Evolutionary conservation across 2,888 invertebrate species (phyloP).

Genomic region (Isoperla grammatica): DNA sequence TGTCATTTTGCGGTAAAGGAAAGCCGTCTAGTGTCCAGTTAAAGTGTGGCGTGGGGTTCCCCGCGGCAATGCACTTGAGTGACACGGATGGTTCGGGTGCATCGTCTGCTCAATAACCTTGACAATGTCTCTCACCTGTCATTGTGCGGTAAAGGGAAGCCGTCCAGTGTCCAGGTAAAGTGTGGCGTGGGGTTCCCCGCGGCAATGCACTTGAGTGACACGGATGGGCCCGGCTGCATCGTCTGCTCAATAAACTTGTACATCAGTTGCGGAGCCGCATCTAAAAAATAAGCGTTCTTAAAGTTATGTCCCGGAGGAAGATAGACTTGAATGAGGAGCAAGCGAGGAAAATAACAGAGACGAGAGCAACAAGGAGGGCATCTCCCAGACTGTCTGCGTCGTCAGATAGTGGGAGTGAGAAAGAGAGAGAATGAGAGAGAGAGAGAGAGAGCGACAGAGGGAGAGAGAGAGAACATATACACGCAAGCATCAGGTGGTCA

Average conservation of each 20-base stretch:
- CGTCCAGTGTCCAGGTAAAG: constrained; percentile 49
- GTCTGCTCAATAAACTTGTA: constrained; percentile 47
- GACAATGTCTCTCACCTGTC: constrained; percentile 41
- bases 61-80: constrained; percentile 46
- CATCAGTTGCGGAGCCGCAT: constrained; percentile 48
- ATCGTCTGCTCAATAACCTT: constrained; percentile 49
- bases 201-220: constrained; percentile 47
- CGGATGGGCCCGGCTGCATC: constrained; percentile 46
- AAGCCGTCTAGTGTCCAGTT: constrained; percentile 48
- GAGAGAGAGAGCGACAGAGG: too few relatives aligned
- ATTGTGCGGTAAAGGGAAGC: constrained; percentile 46
- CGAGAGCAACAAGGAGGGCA: too few relatives aligned
- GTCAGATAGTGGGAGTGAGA: too few relatives aligned
- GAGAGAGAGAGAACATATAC: too few relatives aligned
- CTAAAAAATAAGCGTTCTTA: constrained; percentile 37
- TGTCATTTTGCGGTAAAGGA: constrained; percentile 47
- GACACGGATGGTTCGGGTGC: constrained; percentile 47
- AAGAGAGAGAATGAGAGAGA: too few relatives aligned
- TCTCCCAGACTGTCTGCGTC: too few relatives aligned
- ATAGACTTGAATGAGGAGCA: too few relatives aligned
- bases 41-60: constrained; percentile 50
- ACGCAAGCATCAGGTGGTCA: too few relatives aligned
- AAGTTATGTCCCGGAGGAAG: too few relatives aligned
- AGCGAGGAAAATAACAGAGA: too few relatives aligned
- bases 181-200: constrained; percentile 48